phyloP scores from a whole-genome alignment of 2,113 vertebrate genomes.

The Leuciscus idus region DNA sequence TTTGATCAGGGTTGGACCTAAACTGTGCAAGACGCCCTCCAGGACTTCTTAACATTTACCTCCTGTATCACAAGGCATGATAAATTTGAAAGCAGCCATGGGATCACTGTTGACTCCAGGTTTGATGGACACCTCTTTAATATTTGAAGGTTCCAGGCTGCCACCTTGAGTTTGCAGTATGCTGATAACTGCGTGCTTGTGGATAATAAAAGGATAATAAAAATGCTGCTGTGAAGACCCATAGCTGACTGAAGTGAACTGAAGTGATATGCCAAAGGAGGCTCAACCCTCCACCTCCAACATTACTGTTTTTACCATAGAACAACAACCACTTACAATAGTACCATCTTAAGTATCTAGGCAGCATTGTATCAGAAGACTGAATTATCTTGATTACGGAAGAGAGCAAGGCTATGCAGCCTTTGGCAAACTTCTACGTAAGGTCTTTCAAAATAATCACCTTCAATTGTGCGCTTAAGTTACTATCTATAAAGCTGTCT shows the following conservation, averaged over 20 bases:
- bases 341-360: neutral
- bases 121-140: neutral
- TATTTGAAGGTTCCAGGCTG: neutral
- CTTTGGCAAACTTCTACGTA: neutral
- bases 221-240: neutral
- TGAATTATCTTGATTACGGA: neutral
- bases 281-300: neutral
- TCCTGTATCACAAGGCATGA: neutral
- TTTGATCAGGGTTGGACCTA: no score
- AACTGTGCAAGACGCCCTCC: no score
- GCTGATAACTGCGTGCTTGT: neutral
- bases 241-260: neutral
- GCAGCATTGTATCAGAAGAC: neutral
- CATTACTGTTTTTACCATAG: neutral
- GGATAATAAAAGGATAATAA: no score
- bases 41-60: neutral
- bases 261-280: neutral
- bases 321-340: neutral
- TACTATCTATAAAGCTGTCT: neutral
- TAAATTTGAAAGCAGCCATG: neutral
- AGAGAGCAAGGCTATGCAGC: neutral
- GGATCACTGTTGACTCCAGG: neutral
- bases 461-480: neutral
- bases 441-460: slow-evolving; percentile 1
- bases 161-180: neutral